phyloP scores from a whole-genome alignment of 2,113 vertebrate species.

The Saimiri boliviensis region DNA sequence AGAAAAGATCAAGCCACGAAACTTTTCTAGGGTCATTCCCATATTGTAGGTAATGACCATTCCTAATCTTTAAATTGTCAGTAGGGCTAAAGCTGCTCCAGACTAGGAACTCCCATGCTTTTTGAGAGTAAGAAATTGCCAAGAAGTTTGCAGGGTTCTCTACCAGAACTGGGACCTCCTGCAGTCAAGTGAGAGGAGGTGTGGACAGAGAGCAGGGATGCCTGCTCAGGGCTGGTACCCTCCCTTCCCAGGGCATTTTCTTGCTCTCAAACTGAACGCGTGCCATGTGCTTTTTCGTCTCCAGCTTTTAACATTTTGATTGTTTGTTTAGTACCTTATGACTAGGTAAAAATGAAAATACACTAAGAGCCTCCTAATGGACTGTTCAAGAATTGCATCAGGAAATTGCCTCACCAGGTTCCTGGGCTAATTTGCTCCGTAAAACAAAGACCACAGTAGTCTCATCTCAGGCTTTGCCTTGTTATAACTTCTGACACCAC shows the following conservation, averaged over 20 bases:
- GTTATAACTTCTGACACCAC: neutral
- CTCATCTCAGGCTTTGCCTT: accelerated
- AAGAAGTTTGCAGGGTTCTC: accelerated
- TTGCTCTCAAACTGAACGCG: neutral
- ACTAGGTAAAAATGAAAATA: neutral
- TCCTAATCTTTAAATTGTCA: neutral
- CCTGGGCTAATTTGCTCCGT: neutral
- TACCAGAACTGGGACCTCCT: neutral
- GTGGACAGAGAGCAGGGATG: accelerated
- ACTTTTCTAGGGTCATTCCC: neutral
- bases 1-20: neutral
- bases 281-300: neutral
- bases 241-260: neutral
- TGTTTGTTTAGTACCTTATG: neutral
- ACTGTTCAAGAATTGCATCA: neutral
- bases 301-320: neutral
- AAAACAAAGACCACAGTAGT: neutral
- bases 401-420: neutral
- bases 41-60: neutral
- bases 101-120: neutral
- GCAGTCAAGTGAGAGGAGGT: too few relatives aligned
- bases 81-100: neutral
- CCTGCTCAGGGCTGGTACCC: accelerated
- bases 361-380: neutral
- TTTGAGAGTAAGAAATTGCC: neutral